These are phyloP conservation scores for Cosmorhoe ocellata DNA, from an alignment of 2,888 invertebrate genomes.

Conservation along the genomic window DNA sequence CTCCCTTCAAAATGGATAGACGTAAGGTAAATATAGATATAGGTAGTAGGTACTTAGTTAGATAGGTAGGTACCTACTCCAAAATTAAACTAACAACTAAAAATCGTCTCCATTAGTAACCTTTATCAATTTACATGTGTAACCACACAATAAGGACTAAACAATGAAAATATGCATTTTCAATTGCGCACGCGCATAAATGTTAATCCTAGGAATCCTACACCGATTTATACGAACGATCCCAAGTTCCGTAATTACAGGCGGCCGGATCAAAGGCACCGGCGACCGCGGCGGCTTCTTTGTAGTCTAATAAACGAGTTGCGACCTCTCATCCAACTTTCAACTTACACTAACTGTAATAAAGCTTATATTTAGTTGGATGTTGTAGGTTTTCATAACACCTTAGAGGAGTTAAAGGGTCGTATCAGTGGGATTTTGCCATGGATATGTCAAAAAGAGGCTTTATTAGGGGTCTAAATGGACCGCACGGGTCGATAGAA, in stretches of 20 bases:
- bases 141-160: conserved; percentile 13
- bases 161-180: conserved; percentile 30
- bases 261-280: conserved; percentile 72
- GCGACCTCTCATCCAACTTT: conserved; percentile 25
- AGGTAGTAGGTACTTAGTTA: too few species aligned
- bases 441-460: conserved; percentile 82
- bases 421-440: conserved; percentile 82
- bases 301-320: conserved; percentile 76
- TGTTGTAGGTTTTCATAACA: conserved; percentile 65
- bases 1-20: too few species aligned
- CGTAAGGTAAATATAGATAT: too few species aligned
- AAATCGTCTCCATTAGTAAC: not conserved
- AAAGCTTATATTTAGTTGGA: conserved; percentile 38
- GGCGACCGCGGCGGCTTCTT: conserved; percentile 71
- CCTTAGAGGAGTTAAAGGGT: conserved; percentile 74
- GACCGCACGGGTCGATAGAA: conserved; percentile 68
- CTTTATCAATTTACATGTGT: conserved; percentile 18
- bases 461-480: conserved; percentile 79
- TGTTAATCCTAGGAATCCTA: conserved; percentile 58
- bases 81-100: too few species aligned
- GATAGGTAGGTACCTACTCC: too few species aligned
- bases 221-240: conserved; percentile 40
- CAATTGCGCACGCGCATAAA: conserved; percentile 36
- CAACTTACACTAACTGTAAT: accelerated
- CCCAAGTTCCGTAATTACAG: conserved; percentile 74